Evolutionary conservation across 2,113 vertebrate species (phyloP), one percentile per base, ranked within the genome.

Genomic region (Monarcha castaneiventris): DNA sequence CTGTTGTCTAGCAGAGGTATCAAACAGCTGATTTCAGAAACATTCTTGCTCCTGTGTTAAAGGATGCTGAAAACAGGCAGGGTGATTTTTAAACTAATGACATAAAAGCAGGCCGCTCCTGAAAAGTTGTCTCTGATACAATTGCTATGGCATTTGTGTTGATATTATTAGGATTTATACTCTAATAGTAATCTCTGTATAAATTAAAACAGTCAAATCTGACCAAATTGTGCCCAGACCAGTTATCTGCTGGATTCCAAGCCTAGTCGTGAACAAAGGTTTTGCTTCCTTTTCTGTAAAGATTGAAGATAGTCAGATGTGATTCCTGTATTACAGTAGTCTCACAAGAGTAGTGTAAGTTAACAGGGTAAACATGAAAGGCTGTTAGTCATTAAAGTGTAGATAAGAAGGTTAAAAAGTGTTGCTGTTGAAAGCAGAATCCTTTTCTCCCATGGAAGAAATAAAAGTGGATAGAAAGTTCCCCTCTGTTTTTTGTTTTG

Each of bases 201-300:
- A 16, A 56, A 49, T 52, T 48, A 29, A 46, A 64, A 3, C 12
- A 27, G 10, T 37, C 21, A 10, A 3, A 17, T 39, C 29, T 20
- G 18, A 41, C n/a, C 14, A 48, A 44, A 64, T 33, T 16, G 5
- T 83, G 13, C 29, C 54, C n/a, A 48, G 32, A 56, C 15, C 32
- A 20, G 11, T 69, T 72, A 14, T 11, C 18, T 35, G 16, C 52
- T 78, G 54, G 17, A 79, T 61, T 59, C 33, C 10, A 46, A 69
- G 16, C 8, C 30, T 39, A n/a, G 33, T 26, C 2, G 3, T 1
- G 1, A 80, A 6, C 8, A 16, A 52, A 25, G 6, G 19, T 10
- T 84, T 81, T 67, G 7, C 46, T 68, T 43, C 43, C 72, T 87
- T 72, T 43, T 19, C 48, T 33, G n/a, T 58, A 10, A 10, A 41